Percentiles rank a stretch among this genome's conserved stretches.
Evolutionary conservation across 2,113 vertebrate genomes (phyloP).

Genomic region (Lamprologus ornatipinnis): DNA sequence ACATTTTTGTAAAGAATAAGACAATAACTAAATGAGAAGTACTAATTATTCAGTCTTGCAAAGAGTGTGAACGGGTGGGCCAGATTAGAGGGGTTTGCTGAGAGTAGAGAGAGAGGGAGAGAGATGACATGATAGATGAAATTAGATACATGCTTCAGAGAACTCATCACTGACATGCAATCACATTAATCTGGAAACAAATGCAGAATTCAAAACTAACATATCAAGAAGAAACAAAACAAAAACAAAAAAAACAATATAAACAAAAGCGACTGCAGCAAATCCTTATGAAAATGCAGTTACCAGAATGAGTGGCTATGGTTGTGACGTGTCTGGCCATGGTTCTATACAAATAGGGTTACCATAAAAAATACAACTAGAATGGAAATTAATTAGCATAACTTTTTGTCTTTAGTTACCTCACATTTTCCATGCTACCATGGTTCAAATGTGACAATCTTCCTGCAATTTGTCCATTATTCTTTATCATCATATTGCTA

Average conservation of each 20-base stretch:
- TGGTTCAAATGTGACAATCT: background rate
- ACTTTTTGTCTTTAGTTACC: background rate
- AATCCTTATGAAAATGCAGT: background rate
- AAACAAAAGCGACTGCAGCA: background rate
- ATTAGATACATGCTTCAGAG: constrained; percentile 41
- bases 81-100: constrained; percentile 7
- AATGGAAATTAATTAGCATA: background rate
- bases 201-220: constrained; percentile 26
- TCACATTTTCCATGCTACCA: background rate
- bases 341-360: background rate
- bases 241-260: background rate
- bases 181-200: constrained; percentile 26
- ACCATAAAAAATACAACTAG: background rate
- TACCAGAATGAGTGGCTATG: background rate
- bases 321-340: background rate
- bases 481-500: background rate
- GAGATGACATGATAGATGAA: constrained; percentile 24
- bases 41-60: constrained; percentile 76
- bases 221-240: background rate
- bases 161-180: constrained; percentile 29
- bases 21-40: constrained; percentile 13
- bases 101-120: background rate
- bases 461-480: background rate
- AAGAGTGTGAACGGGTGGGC: constrained; percentile 35
- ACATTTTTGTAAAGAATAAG: constrained; percentile 42